Conservation (phyloP, 2,113 vertebrate genomes). For the Malurus alboscapulatus region DNA sequence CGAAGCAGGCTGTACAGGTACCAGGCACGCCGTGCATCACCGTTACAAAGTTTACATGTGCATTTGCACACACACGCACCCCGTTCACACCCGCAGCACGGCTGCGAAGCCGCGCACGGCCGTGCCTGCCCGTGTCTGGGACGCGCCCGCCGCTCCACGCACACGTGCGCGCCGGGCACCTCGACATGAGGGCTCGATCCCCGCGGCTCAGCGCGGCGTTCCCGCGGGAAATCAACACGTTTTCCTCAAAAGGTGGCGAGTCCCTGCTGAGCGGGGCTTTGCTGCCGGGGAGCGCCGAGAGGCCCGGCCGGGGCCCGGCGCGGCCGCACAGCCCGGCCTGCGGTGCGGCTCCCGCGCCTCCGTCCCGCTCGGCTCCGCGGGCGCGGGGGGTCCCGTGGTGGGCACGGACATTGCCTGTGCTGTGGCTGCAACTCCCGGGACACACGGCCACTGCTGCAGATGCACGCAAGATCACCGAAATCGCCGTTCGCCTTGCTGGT, state of each 20-base stretch:
- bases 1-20: not conserved
- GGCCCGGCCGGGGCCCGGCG: not conserved
- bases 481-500: accelerated
- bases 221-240: not conserved
- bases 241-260: not conserved
- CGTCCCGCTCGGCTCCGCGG: not conserved
- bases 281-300: not conserved
- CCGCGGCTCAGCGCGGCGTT: not conserved
- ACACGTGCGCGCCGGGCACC: not conserved
- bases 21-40: too few relatives aligned
- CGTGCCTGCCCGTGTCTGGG: not conserved
- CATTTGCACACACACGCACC: accelerated
- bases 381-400: not conserved
- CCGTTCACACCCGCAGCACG: not conserved
- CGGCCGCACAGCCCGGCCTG: not conserved
- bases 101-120: not conserved
- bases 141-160: not conserved
- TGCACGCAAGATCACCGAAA: not conserved
- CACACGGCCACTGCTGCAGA: not conserved
- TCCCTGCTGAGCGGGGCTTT: not conserved
- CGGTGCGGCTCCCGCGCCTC: not conserved
- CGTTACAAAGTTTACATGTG: not conserved
- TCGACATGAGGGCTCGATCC: not conserved
- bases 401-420: not conserved
- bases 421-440: not conserved